A percentile compares a stretch with the other conserved stretches of the same genome.
These are phyloP conservation scores for Octodon degus DNA, from an alignment of 2,113 vertebrate species.

Conservation along the genomic window DNA sequence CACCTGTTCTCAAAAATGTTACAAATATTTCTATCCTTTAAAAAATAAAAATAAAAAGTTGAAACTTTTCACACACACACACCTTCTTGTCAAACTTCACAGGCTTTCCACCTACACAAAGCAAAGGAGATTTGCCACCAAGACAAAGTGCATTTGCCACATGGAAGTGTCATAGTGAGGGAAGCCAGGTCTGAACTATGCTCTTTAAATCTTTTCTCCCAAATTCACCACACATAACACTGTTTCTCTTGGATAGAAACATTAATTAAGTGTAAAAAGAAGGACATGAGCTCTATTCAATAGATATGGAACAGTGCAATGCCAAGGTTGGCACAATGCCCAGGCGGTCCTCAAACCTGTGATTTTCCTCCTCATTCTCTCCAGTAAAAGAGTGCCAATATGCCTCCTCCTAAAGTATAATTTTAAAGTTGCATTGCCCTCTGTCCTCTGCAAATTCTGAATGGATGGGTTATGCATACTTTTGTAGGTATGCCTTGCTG, in stretches of 20 bases:
- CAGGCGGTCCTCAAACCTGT: not conserved
- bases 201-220: not conserved
- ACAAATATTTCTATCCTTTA: not conserved
- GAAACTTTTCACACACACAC: not conserved
- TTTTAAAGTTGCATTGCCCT: not conserved
- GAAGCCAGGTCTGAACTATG: not conserved
- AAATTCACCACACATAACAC: not conserved
- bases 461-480: not conserved
- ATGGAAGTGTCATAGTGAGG: not conserved
- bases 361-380: not conserved
- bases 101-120: not conserved
- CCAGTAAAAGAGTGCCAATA: not conserved
- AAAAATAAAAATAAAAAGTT: not conserved
- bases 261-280: not conserved
- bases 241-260: conserved; percentile 6
- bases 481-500: not conserved
- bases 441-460: not conserved
- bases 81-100: not conserved
- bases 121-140: not conserved
- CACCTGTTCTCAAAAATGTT: not conserved
- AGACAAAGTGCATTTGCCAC: not conserved
- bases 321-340: not conserved
- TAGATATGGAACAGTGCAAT: not conserved
- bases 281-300: not conserved
- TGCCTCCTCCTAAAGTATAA: not conserved